Conservation (phyloP, 2,797 vertebrate genomes). For the Loriculus beryllinus region DNA sequence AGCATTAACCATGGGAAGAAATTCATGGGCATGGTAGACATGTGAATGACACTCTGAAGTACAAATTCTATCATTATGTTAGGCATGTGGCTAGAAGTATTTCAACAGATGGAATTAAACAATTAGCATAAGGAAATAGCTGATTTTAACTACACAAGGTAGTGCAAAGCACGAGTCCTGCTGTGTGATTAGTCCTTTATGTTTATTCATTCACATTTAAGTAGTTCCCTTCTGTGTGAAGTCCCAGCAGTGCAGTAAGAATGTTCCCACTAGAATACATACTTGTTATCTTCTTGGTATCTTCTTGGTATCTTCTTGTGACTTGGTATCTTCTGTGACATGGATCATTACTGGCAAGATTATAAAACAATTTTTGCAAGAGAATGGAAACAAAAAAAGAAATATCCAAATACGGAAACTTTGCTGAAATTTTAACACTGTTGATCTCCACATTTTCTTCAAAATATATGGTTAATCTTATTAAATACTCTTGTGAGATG, state of each 20-base stretch:
- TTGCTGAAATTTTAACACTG: neutral
- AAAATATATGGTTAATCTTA: neutral
- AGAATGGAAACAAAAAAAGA: neutral
- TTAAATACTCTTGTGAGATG: neutral
- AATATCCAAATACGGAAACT: neutral
- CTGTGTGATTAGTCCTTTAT: constrained; percentile 60
- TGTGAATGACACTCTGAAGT: neutral
- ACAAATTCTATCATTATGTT: neutral
- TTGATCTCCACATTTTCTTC: neutral
- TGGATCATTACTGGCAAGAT: neutral
- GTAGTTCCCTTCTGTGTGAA: constrained; percentile 30
- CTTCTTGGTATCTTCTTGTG: too few species aligned
- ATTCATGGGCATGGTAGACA: neutral
- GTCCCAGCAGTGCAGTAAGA: constrained; percentile 24
- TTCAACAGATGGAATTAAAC: constrained; percentile 67
- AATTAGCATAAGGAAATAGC: constrained; percentile 35
- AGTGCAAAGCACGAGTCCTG: constrained; percentile 28
- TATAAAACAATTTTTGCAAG: neutral
- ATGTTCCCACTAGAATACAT: neutral
- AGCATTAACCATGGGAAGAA: neutral
- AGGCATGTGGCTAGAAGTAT: neutral
- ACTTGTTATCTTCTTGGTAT: too few species aligned
- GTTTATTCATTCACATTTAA: constrained; percentile 57
- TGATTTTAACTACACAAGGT: constrained; percentile 41
- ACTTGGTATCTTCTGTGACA: neutral